phyloP scores from a whole-genome alignment of 2,113 vertebrate genomes.

The Amphiprion ocellaris region DNA sequence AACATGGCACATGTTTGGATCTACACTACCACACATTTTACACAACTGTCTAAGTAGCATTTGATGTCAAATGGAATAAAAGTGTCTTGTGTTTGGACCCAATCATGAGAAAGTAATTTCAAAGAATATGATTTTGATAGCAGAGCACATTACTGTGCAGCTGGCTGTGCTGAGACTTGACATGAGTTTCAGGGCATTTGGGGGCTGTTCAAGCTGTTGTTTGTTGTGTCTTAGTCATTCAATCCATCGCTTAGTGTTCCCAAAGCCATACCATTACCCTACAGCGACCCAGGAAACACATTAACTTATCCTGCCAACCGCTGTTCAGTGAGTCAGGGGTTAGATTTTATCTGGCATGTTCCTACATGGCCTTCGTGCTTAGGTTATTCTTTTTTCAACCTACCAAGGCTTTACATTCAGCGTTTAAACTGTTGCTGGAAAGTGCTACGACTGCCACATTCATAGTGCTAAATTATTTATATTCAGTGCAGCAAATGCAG shows the following conservation, averaged over 20 bases:
- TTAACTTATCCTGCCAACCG: conserved; percentile 25
- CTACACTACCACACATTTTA: neutral
- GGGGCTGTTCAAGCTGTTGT: conserved; percentile 34
- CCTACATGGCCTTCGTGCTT: neutral
- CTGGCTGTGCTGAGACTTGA: conserved; percentile 37
- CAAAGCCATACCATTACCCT: conserved; percentile 35
- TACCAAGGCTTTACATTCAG: conserved; percentile 18
- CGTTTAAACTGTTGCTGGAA: conserved; percentile 56
- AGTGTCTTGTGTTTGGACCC: conserved; percentile 17
- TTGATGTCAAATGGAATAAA: conserved; percentile 8
- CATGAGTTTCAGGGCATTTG: conserved; percentile 33
- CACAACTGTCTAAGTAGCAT: neutral
- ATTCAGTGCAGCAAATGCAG: conserved; percentile 69
- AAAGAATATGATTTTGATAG: conserved; percentile 23
- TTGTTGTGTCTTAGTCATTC: conserved; percentile 52
- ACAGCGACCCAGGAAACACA: conserved; percentile 36
- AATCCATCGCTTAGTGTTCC: conserved; percentile 45
- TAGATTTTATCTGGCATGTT: conserved; percentile 21
- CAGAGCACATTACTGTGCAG: conserved; percentile 24
- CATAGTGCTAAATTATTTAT: conserved; percentile 70
- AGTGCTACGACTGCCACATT: conserved; percentile 46
- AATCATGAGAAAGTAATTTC: conserved; percentile 29
- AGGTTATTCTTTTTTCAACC: conserved; percentile 1
- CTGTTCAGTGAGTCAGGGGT: conserved; percentile 29
- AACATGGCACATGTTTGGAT: neutral